Evolutionary conservation across 2,113 vertebrate genomes (phyloP), one percentile per base, ranked within the genome.

Genomic region (Dendropsophus ebraccatus): DNA sequence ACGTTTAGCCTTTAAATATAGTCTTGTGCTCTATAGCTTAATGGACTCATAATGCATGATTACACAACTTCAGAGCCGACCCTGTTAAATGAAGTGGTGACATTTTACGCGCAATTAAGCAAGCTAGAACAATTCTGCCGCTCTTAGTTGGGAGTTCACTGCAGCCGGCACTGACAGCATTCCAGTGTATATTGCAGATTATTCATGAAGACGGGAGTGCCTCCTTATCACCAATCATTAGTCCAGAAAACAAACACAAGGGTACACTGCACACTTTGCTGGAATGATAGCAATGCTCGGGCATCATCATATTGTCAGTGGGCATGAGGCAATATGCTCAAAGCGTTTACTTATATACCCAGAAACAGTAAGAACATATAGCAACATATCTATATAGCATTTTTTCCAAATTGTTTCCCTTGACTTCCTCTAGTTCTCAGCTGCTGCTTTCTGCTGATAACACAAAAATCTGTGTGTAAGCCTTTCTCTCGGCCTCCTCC

Each of bases 81-180:
- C 88, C 90, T 83, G 62, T 89, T 90, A 84, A 90, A 88, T 81
- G 84, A 91, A 88, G 62, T 85, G 82, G 73, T 91, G 89, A 87
- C 88, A 73, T 79, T 90, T 90, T 88, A 88, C 88, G 82, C 70
- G 81, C 76, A 88, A 77, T 89, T 88, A 91, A 90, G 82, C 87
- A 87, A 89, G 50, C 62, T 88, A 85, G 77, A 89, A 88, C 81
- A 85, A 84, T 90, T 92, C 89, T 89, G 74, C 88, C 91, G 60
- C 82, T 90, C 78, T 88, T 87, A 84, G 79, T 78, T 62, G 52
- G 16, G 52, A 41, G 67, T 88, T 91, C 21, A 23, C 41, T 80
- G 45, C 87, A 81, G 74, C 50, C 60, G 30, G 85, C 28, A 12
- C 23, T 88, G 83, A 91, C 91, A 84, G 52, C 56, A 67, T 72